Evolutionary conservation across 1,140 invertebrate species (phyloP).

Genomic region (Aphelenchoides besseyi): DNA sequence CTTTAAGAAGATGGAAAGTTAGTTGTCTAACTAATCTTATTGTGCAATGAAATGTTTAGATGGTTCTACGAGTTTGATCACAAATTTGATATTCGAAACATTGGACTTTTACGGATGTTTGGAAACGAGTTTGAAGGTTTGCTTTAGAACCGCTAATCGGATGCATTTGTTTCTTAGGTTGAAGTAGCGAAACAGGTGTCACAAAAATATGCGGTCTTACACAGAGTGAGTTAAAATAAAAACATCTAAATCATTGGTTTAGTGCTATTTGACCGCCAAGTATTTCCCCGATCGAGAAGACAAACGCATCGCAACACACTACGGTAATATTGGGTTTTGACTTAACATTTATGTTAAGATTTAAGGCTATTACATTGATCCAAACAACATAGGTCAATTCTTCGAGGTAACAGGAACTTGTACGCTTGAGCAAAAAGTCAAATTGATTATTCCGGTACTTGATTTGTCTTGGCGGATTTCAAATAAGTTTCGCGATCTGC

Average conservation of each 20-base stretch:
- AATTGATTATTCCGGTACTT: neutral
- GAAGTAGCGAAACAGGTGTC: conserved; percentile 3
- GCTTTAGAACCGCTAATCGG: neutral
- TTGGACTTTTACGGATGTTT: conserved; percentile 7
- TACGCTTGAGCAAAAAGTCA: conserved; percentile 1
- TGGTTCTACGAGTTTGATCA: neutral
- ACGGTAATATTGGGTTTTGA: neutral
- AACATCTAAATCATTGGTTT: no score
- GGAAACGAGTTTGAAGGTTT: neutral
- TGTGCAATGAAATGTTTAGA: neutral
- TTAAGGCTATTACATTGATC: conserved; percentile 7
- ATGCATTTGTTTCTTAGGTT: neutral
- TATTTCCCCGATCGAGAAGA: neutral
- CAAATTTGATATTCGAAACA: neutral
- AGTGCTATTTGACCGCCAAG: conserved; percentile 7
- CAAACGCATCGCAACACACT: neutral
- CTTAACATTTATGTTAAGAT: neutral
- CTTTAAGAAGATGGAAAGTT: conserved; percentile 3
- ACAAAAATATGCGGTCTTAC: neutral
- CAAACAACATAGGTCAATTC: neutral
- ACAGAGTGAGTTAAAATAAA: no score
- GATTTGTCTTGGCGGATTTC: neutral
- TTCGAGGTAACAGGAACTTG: neutral
- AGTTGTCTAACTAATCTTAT: neutral
- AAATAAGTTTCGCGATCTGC: conserved; percentile 1